phyloP scores from a whole-genome alignment of 2,113 vertebrate genomes.

The Ammodytes marinus region DNA sequence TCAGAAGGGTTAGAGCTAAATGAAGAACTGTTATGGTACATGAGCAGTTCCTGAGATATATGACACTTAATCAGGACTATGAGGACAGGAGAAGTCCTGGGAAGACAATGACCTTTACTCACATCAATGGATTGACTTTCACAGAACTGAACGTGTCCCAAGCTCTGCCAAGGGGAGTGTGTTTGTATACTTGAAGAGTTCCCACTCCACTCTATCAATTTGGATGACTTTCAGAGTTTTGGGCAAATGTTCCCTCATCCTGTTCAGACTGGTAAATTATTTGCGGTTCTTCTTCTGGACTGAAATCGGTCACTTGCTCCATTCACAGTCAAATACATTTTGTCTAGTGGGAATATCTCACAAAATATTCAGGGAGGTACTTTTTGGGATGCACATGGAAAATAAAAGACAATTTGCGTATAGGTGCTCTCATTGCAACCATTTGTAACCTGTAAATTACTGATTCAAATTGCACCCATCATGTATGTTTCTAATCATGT shows the following conservation, averaged over 20 bases:
- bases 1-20: conserved; percentile 42
- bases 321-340: background rate
- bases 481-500: background rate
- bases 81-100: conserved; percentile 1
- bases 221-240: conserved; percentile 13
- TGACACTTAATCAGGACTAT: conserved; percentile 31
- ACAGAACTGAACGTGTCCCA: conserved; percentile 6
- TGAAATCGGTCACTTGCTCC: background rate
- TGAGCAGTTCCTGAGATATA: conserved; percentile 29
- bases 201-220: background rate
- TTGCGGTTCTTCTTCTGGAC: background rate
- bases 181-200: background rate
- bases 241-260: background rate
- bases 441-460: background rate
- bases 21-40: conserved; percentile 40
- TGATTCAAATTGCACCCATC: background rate
- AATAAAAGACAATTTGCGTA: background rate
- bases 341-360: background rate
- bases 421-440: background rate
- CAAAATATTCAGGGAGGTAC: background rate
- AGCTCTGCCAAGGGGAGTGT: background rate
- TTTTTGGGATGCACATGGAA: background rate
- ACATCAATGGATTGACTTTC: conserved; percentile 23
- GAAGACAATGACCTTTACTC: conserved; percentile 39
- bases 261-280: background rate